Base-by-base conservation (phyloP, 2,888 invertebrate species). In the Hesperia comma region DNA sequence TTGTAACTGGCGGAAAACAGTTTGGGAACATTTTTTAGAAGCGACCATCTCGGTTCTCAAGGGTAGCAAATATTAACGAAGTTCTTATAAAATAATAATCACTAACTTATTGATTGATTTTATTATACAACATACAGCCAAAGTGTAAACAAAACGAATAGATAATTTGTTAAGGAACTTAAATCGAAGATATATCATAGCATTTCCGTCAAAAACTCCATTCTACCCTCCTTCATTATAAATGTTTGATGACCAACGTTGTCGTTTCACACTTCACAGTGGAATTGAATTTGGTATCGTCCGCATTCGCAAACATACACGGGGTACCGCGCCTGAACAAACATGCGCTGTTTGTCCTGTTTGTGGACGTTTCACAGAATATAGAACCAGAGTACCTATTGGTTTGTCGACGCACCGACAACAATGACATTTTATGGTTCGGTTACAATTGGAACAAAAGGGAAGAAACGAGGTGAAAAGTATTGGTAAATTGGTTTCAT, bases 261-360 rank as follows among this genome's bases (percentile, higher is more conserved):
- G 51, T 26, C 14, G 51, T n/a, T n/a, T n/a, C n/a, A n/a, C 10
- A 51, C 26, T 21, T 21, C 21, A 14, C 14, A 51, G 21, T 14
- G 21, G 8, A 54, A 62, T 54, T 53, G 61, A 54, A 40, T 54
- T 61, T 41, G 19, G 53, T 61, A 40, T 41, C n/a, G 53, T 37
- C 57, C 41, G 26, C 41, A 26, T 15, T 53, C 53, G 53, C 54
- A 40, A 53, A 61, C 14, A 51, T n/a, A 10, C n/a, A 21, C 41
- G 26, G 14, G 40, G 41, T 5, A 58, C 32, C 43, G 21, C 10
- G 41, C 46, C 46, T 60, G 43, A 60, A 46, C 46, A 60, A 46
- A 56, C 21, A 43, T 14, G 15, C 46, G 8, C 5, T 57, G 43
- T 57, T 43, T 19, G 57, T 55, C 15, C 55, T 55, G 55, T 57